Evolutionary conservation across 2,888 invertebrate genomes (phyloP).

Genomic region (Argynnis bischoffii): DNA sequence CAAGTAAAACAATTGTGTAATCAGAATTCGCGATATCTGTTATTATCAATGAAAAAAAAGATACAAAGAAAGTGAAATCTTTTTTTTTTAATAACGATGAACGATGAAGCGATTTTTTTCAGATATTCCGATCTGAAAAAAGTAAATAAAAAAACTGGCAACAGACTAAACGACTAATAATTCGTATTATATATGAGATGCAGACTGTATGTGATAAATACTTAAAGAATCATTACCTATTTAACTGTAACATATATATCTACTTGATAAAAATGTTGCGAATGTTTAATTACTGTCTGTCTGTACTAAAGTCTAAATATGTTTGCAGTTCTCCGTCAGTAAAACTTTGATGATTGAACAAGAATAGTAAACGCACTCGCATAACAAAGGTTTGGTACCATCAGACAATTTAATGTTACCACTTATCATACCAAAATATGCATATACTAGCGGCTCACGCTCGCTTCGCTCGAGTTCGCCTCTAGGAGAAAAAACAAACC

Average conservation of each 20-base stretch:
- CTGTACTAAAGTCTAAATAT: not conserved
- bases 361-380: too few relatives aligned
- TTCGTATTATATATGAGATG: not conserved
- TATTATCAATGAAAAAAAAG: not conserved
- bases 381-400: too few relatives aligned
- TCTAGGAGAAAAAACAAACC: too few relatives aligned
- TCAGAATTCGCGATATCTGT: not conserved
- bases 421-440: too few relatives aligned
- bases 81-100: too few relatives aligned
- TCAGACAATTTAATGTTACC: too few relatives aligned
- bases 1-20: slow-evolving; percentile 12
- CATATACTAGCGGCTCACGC: too few relatives aligned
- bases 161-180: slow-evolving; percentile 3
- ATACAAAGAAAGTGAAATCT: too few relatives aligned
- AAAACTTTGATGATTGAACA: too few relatives aligned
- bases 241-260: not conserved
- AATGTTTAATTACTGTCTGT: not conserved
- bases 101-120: too few relatives aligned
- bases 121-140: too few relatives aligned
- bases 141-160: not conserved
- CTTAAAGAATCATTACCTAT: not conserved
- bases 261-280: not conserved
- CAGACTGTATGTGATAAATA: slow-evolving; percentile 1
- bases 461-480: too few relatives aligned
- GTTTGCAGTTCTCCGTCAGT: not conserved